Conservation (phyloP, 2,888 invertebrate species). For the Seladonia tumulorum region DNA sequence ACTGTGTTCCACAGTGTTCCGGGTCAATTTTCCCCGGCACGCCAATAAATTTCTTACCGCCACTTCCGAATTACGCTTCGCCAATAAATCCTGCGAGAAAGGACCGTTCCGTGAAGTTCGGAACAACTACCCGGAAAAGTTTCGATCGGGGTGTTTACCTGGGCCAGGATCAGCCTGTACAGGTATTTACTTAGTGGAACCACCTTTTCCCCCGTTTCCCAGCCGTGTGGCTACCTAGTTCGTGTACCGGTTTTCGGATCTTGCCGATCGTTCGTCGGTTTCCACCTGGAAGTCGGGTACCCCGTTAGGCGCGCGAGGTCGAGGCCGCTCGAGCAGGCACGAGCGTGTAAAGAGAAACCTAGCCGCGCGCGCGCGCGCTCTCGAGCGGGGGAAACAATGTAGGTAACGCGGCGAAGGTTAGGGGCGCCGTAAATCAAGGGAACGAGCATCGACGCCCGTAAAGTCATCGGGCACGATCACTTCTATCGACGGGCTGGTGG, state of each 20-base stretch:
- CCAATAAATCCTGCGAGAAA: background rate
- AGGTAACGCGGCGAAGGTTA: slow-evolving; percentile 79
- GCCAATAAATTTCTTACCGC: background rate
- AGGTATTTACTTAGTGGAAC: background rate
- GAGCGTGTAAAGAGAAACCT: slow-evolving; percentile 71
- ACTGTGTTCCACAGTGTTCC: background rate
- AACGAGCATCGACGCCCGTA: slow-evolving; percentile 83
- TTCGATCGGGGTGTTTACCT: background rate
- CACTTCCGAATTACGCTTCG: background rate
- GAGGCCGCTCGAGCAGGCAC: slow-evolving; percentile 18
- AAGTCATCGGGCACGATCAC: slow-evolving; percentile 81
- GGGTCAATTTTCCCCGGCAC: background rate
- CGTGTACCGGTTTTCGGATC: slow-evolving; percentile 5
- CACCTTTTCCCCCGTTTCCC: background rate
- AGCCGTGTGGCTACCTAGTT: background rate
- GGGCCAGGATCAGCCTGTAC: background rate
- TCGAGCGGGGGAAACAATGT: slow-evolving; percentile 74
- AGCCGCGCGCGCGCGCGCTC: background rate
- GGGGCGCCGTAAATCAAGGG: slow-evolving; percentile 81
- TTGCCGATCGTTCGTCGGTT: background rate
- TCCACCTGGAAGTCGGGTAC: slow-evolving; percentile 9
- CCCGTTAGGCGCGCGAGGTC: slow-evolving; percentile 12
- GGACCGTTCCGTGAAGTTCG: background rate
- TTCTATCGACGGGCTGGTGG: slow-evolving; percentile 74
- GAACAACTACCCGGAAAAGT: background rate